These are phyloP conservation scores for Drosophila setosimentum DNA, from an alignment of 2,888 invertebrate genomes.

Conservation along the genomic window DNA sequence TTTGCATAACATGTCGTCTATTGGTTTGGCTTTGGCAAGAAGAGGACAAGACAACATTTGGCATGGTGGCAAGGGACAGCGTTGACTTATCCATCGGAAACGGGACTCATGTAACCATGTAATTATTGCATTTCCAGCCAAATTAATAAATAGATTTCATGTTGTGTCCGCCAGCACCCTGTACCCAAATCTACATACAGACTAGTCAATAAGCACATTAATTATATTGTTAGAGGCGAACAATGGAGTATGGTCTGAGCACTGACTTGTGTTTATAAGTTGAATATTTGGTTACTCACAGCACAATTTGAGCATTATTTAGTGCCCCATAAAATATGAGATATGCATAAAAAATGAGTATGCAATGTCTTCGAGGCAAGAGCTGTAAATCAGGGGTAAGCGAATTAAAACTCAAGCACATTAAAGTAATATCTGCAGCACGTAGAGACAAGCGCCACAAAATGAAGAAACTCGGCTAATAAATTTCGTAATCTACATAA, in stretches of 20 bases:
- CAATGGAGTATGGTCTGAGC: constrained; percentile 19
- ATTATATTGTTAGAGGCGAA: constrained; percentile 31
- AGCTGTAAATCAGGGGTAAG: constrained; percentile 61
- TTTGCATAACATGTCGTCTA: constrained; percentile 32
- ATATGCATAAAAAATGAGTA: constrained; percentile 35
- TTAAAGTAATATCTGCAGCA: constrained; percentile 58
- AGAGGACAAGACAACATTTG: constrained; percentile 68
- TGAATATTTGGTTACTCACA: not conserved
- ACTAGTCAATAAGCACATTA: constrained; percentile 34
- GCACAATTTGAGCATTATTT: constrained; percentile 11
- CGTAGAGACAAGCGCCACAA: constrained; percentile 36
- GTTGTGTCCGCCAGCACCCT: constrained; percentile 6
- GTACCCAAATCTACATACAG: not conserved
- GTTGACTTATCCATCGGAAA: constrained; percentile 69
- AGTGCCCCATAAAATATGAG: constrained; percentile 27
- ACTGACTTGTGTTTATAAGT: not conserved
- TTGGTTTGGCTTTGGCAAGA: constrained; percentile 7
- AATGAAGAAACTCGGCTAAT: constrained; percentile 63
- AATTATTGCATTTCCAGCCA: constrained; percentile 71
- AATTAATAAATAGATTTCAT: constrained; percentile 65
- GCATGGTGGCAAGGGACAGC: constrained; percentile 41
- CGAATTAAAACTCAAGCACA: constrained; percentile 72
- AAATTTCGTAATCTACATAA: constrained; percentile 76
- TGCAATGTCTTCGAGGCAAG: constrained; percentile 26
- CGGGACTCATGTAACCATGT: constrained; percentile 68